Percentiles rank a stretch among this genome's conserved stretches.
phyloP scores from a whole-genome alignment of 2,113 vertebrate genomes.

The Indicator indicator region DNA sequence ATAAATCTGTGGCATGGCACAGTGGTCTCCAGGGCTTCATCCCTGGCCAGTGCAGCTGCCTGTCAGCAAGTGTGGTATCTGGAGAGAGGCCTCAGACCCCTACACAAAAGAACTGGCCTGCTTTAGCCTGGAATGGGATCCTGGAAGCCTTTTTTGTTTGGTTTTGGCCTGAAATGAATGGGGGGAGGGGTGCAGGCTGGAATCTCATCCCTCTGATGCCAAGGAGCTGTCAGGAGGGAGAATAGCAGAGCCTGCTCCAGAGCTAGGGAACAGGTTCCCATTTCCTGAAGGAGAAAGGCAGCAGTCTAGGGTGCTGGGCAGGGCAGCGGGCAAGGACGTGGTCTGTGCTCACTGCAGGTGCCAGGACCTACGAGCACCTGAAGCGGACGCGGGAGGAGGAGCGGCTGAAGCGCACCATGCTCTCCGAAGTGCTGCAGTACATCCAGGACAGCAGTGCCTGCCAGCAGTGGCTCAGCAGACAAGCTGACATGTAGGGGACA shows the following conservation, averaged over 20 bases:
- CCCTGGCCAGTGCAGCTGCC: neutral
- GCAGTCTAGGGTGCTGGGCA: accelerated
- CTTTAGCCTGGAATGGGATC: neutral
- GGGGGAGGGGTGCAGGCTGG: neutral
- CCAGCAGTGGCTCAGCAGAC: constrained; percentile 97
- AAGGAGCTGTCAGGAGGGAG: neutral
- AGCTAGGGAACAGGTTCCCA: neutral
- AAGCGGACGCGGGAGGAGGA: constrained; percentile 92
- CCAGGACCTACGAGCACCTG: constrained; percentile 89
- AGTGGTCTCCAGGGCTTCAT: neutral
- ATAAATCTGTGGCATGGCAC: neutral
- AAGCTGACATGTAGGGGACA: constrained; percentile 90
- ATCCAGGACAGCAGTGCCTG: constrained; percentile 94
- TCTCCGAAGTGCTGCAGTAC: constrained; percentile 94
- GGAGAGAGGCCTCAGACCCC: neutral
- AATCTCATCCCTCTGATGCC: neutral
- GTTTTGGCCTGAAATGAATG: neutral
- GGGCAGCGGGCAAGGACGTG: neutral
- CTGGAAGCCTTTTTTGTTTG: neutral
- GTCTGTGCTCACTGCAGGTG: constrained; percentile 76
- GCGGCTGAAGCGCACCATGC: constrained; percentile 91
- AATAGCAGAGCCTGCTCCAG: neutral
- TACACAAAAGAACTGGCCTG: neutral
- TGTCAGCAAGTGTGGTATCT: neutral
- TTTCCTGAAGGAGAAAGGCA: neutral